A percentile compares a stretch with the other conserved stretches of the same genome.
Conservation (phyloP, 2,888 invertebrate species). For the Andrena marginata region DNA sequence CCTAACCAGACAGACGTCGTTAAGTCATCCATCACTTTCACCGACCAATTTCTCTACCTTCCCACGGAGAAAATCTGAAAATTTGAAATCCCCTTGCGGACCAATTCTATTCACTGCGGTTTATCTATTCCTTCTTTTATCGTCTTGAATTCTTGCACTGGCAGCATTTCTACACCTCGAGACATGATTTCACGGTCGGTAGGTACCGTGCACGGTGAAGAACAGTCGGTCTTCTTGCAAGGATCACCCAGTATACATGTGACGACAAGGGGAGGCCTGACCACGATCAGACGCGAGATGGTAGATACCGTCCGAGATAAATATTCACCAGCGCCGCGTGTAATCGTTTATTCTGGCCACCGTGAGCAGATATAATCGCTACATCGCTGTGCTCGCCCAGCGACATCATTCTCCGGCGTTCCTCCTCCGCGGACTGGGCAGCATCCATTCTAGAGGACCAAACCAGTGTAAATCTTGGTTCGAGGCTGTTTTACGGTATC, state of each 20-base stretch:
- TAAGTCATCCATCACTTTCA: too few species aligned
- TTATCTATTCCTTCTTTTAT: neutral
- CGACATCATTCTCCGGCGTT: conserved; percentile 56
- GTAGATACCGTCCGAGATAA: conserved; percentile 63
- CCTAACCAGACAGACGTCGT: too few species aligned
- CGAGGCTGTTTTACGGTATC: conserved; percentile 63
- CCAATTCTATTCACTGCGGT: neutral
- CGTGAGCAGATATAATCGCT: conserved; percentile 64
- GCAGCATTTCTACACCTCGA: neutral
- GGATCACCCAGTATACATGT: conserved; percentile 58
- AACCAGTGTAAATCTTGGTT: conserved; percentile 55
- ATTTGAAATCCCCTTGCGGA: too few species aligned
- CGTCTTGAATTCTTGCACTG: neutral
- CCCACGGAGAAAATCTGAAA: too few species aligned
- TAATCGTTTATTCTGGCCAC: conserved; percentile 65
- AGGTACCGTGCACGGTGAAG: conserved; percentile 14
- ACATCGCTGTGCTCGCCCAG: conserved; percentile 60
- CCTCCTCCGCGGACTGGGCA: conserved; percentile 35
- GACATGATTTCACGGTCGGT: conserved; percentile 9
- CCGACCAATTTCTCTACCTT: too few species aligned
- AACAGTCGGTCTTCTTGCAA: conserved; percentile 35
- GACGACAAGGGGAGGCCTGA: conserved; percentile 53
- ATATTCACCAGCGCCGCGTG: conserved; percentile 63
- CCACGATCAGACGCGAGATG: conserved; percentile 58
- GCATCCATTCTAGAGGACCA: conserved; percentile 34